Evolutionary conservation across 2,888 invertebrate species (phyloP), one percentile per base, ranked within the genome.

Genomic region (Polyploca ridens): DNA sequence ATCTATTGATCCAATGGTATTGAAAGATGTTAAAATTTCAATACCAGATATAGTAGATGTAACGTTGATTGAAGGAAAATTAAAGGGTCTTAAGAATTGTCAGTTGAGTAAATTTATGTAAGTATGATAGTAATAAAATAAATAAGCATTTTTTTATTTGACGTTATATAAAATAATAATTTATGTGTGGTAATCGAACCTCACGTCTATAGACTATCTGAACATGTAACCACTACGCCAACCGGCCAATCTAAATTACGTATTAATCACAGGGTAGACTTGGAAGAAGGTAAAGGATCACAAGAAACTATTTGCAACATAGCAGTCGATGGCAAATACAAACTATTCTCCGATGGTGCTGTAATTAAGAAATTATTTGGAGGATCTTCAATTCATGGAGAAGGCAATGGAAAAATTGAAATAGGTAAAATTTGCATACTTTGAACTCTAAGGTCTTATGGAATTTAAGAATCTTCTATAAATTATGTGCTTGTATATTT

Each of bases 241-340:
- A 41, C 13, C 41, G 3, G 7, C 13, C 41, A 3, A 7, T 58
- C 16, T 16, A 27, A 57, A 11, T 16, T 27, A 10, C 13, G 7
- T 27, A 10, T 69, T 62, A 54, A 62, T 83, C 83, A 62, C 67
- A 87, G 89, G 1, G 59, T 75, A 2, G 67, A 82, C 14, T 19
- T 86, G 7, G 81, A 88, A 33, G 69, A 75, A 5, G 73, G 70
- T 8, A 63, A 58, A 3, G 72, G 67, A 0, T 63, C 62, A 1
- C 57, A 84, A 5, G 79, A 85, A 7, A 1, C 86, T 0, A 67
- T 67, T 0, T 90, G 90, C 63, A 78, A 86, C 35, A 7, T 89
- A 0, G 65, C 70, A 3, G 3, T 82, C 1, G 79, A 81, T 63
- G 84, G 82, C 4, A 81, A 70, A 7, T 87, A 85, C 66, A 75